These are phyloP conservation scores for Drosophila buzzatii DNA, from an alignment of 2,888 invertebrate species.

Conservation along the genomic window DNA sequence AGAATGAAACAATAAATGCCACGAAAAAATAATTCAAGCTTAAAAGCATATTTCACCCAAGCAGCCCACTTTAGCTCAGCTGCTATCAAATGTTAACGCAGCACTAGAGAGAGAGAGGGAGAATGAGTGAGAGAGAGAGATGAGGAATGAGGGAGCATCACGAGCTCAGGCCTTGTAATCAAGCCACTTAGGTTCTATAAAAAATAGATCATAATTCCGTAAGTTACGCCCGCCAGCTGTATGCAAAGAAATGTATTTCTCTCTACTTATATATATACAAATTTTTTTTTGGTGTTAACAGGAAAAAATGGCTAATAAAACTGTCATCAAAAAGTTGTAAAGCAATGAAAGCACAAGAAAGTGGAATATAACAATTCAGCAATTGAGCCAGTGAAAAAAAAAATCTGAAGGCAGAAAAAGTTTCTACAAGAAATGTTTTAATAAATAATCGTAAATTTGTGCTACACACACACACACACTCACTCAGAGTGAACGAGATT, in stretches of 20 bases:
- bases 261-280: conserved; percentile 7
- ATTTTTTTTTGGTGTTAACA: conserved; percentile 15
- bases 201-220: conserved; percentile 53
- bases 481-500: conserved; percentile 27
- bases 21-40: conserved; percentile 2
- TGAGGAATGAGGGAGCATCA: neutral
- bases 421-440: conserved; percentile 58
- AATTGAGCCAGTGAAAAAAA: conserved; percentile 34
- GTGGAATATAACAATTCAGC: conserved; percentile 27
- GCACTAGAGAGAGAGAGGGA: neutral
- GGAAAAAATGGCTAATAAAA: conserved; percentile 72
- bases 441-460: conserved; percentile 59
- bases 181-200: conserved; percentile 52
- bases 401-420: conserved; percentile 43
- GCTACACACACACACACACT: conserved; percentile 36
- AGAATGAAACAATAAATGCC: neutral
- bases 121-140: neutral
- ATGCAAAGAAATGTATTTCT: conserved; percentile 41
- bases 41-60: conserved; percentile 10
- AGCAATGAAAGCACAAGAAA: conserved; percentile 62
- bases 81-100: conserved; percentile 21
- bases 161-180: conserved; percentile 19
- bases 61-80: conserved; percentile 21
- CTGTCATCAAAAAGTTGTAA: conserved; percentile 79
- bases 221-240: conserved; percentile 27